These are phyloP conservation scores for Drosophila pectinifera DNA, from an alignment of 1,140 invertebrate genomes.

Conservation along the genomic window DNA sequence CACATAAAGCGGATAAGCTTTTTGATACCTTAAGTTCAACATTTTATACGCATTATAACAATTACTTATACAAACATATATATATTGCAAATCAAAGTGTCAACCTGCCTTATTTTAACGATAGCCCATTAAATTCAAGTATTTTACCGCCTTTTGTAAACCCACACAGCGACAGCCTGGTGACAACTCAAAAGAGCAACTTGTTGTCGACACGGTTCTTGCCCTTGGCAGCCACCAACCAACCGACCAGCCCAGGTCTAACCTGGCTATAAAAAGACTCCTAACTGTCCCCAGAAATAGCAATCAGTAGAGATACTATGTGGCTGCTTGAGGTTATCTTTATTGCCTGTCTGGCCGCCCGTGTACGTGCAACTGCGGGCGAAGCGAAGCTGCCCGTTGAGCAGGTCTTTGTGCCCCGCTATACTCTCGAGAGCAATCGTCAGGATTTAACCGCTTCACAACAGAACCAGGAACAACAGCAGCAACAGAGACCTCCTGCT, in stretches of 20 bases:
- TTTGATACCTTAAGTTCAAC: slow-evolving; percentile 35
- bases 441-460: slow-evolving; percentile 32
- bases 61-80: slow-evolving; percentile 41
- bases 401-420: slow-evolving; percentile 38
- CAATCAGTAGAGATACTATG: slow-evolving; percentile 30
- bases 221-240: slow-evolving; percentile 8
- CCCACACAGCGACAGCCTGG: slow-evolving; percentile 8
- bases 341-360: slow-evolving; percentile 23
- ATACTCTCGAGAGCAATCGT: slow-evolving; percentile 59
- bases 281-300: slow-evolving; percentile 15
- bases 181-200: slow-evolving; percentile 59
- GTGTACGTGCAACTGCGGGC: not conserved
- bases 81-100: slow-evolving; percentile 17
- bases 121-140: slow-evolving; percentile 2
- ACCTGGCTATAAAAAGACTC: slow-evolving; percentile 50
- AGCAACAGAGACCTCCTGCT: not conserved
- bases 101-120: slow-evolving; percentile 10
- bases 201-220: slow-evolving; percentile 23
- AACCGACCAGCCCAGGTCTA: too few relatives aligned
- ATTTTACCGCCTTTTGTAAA: slow-evolving; percentile 9
- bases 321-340: slow-evolving; percentile 32
- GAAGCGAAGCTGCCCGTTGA: slow-evolving; percentile 20
- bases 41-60: slow-evolving; percentile 25
- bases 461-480: not conserved
- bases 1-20: slow-evolving; percentile 1